Conservation (phyloP, 2,113 vertebrate species). For the Leptocoma aspasia region DNA sequence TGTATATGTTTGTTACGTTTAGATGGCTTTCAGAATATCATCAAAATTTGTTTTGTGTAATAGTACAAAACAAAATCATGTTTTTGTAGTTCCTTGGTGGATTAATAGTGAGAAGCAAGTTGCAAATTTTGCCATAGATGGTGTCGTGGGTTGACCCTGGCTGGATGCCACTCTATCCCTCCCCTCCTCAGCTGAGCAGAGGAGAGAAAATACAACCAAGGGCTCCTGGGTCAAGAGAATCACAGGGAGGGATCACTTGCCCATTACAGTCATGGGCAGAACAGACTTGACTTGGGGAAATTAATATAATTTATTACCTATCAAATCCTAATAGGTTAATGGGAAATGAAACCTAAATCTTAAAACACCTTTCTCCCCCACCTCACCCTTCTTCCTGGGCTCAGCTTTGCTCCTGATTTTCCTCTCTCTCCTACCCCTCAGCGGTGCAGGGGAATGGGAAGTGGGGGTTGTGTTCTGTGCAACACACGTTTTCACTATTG, state of each 20-base stretch:
- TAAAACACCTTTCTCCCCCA: neutral
- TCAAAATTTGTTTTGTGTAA: neutral
- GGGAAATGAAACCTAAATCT: neutral
- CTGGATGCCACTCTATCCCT: rapidly evolving
- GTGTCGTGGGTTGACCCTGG: neutral
- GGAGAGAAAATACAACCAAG: neutral
- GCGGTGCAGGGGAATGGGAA: rapidly evolving
- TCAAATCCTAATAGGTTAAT: neutral
- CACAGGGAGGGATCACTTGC: rapidly evolving
- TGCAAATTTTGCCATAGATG: neutral
- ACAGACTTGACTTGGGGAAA: neutral
- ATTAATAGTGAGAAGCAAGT: neutral
- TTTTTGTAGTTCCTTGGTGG: neutral
- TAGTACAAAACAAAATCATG: neutral
- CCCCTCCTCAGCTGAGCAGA: neutral
- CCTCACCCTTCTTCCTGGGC: neutral
- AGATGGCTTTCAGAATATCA: neutral
- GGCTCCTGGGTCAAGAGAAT: neutral
- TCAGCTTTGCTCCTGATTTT: neutral
- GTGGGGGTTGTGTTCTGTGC: neutral
- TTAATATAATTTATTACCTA: neutral
- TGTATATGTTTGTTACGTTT: neutral
- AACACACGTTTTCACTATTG: rapidly evolving
- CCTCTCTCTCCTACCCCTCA: neutral
- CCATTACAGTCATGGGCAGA: neutral